Evolutionary conservation across 2,888 invertebrate species (phyloP).

Genomic region (Alsophila aescularia): DNA sequence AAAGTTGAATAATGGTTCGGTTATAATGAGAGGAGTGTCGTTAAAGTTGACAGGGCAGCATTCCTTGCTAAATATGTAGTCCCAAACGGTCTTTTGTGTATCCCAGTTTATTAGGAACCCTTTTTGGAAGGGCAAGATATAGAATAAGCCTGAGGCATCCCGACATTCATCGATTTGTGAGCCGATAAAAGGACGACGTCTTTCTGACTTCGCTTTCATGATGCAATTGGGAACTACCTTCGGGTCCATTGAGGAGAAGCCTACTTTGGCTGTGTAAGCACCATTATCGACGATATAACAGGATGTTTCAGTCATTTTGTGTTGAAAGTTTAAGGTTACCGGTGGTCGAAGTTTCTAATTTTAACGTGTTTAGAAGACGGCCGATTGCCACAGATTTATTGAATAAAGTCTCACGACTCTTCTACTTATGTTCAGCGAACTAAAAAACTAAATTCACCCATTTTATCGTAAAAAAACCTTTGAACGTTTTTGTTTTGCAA

Average conservation of each 20-base stretch:
- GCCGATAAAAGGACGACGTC: constrained; percentile 96
- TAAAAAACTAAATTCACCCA: too few species aligned
- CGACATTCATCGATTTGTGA: constrained; percentile 97
- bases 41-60: constrained; percentile 90
- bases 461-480: too few species aligned
- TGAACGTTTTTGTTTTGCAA: neutral
- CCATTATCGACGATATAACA: constrained; percentile 94
- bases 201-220: constrained; percentile 98
- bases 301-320: constrained; percentile 70
- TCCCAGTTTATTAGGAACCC: constrained; percentile 99
- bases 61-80: constrained; percentile 95
- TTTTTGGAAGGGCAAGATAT: constrained; percentile 96
- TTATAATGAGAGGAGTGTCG: constrained; percentile 92
- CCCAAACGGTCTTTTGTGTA: constrained; percentile 97
- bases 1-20: constrained; percentile 98
- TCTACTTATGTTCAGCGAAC: too few species aligned
- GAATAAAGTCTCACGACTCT: too few species aligned
- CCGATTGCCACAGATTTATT: neutral
- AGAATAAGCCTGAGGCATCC: constrained; percentile 97
- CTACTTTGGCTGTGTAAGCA: constrained; percentile 93
- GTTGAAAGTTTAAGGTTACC: constrained; percentile 45
- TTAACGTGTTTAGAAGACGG: too few species aligned
- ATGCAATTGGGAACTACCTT: constrained; percentile 96
- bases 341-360: constrained; percentile 21
- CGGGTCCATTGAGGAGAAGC: constrained; percentile 89